phyloP scores from a whole-genome alignment of 2,888 invertebrate species.

The Bugulina stolonifera region DNA sequence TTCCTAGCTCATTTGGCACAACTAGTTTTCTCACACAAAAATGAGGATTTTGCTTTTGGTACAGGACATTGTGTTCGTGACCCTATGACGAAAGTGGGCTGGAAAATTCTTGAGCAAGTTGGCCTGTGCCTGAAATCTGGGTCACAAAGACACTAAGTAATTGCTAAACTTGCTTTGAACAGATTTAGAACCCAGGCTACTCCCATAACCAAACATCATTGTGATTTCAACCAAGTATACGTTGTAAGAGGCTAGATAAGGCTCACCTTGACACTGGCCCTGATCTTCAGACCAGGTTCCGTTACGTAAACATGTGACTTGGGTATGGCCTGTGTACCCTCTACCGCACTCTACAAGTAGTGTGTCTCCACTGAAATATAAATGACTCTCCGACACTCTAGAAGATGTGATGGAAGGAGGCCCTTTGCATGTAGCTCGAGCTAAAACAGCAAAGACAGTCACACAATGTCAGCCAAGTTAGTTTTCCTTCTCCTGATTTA shows the following conservation, averaged over 20 bases:
- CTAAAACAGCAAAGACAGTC: background rate
- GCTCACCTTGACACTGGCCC: background rate
- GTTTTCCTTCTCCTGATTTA: background rate
- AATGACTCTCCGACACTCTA: background rate
- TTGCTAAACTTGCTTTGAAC: background rate
- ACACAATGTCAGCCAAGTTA: background rate
- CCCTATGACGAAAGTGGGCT: too few relatives aligned
- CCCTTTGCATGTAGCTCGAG: background rate
- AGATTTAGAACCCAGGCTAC: background rate
- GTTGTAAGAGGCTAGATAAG: too few relatives aligned
- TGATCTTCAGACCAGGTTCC: background rate
- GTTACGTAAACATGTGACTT: background rate
- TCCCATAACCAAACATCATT: background rate
- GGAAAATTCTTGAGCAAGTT: too few relatives aligned
- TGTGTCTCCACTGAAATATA: background rate
- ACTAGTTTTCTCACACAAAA: too few relatives aligned
- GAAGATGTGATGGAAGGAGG: background rate
- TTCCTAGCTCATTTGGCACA: too few relatives aligned
- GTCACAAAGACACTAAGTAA: background rate
- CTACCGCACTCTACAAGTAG: background rate
- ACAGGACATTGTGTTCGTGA: too few relatives aligned
- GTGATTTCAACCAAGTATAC: too few relatives aligned
- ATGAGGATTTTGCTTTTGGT: too few relatives aligned
- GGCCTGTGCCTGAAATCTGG: background rate
- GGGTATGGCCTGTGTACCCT: background rate